Base-by-base conservation (phyloP, 2,113 vertebrate genomes). In the Phasianus colchicus region DNA sequence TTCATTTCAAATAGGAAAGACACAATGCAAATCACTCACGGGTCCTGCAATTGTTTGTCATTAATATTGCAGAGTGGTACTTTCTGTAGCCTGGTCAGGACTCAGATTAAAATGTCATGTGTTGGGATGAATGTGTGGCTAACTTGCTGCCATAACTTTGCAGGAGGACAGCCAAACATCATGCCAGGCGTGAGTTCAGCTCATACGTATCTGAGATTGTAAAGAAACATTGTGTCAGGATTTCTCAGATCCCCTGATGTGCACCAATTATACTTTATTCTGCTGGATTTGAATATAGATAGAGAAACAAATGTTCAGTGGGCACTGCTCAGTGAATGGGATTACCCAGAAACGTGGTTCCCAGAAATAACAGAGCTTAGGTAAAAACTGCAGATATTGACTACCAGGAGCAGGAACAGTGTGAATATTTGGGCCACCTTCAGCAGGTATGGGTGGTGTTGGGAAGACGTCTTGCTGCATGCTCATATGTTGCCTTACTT, bases 41-140 rank as follows among this genome's bases (percentile, higher is more conserved):
- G 18, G 22, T 64, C 76, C 81, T 67, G 86, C 72, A 76, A 85
- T 86, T 89, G 48, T 83, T 88, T 75, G 74, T 48, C 81, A 92
- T 96, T 79, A 91, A 85, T 85, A 93, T 77, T 93, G 88, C 81
- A 92, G 57, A 40, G 78, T 45, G 7, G 3, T 58, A 69, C 67
- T 89, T 64, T 64, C 43, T 86, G 69, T 89, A 83, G 69, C 54
- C 67, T 88, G 63, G 63, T 36, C 38, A 77, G 65, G 60, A 75
- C 65, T 91, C 91, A 75, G 61, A 86, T 89, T 71, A 74, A 88
- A 89, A 83, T 61, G 34, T 40, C 45, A 9, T 1, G 3, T 61
- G 17, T 87, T 89, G 75, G 70, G 65, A 92, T 57, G 47, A 64
- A 25, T 11, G 30, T 20, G 74, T 50, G 75, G 71, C 65, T 82